Evolutionary conservation across 2,113 vertebrate genomes (phyloP), one percentile per base, ranked within the genome.

Genomic region (Nycticorax nycticorax): DNA sequence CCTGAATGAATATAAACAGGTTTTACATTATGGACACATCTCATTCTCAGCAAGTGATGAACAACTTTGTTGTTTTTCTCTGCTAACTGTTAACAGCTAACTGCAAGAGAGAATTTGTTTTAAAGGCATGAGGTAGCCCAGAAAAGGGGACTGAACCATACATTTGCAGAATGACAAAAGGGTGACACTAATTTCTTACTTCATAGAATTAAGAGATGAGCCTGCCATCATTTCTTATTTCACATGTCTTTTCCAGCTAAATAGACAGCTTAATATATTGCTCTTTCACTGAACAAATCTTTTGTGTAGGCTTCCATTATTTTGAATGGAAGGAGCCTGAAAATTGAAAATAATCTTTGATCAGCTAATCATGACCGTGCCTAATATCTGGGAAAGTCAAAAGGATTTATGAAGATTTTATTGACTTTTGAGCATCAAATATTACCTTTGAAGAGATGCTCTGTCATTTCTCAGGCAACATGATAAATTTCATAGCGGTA

Each of bases 1-100:
- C 53, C 41, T 92, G 75, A 96, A 88, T 74, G n/a, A 80, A 91
- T 74, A 77, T 35, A 94, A 77, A 78, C 47, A 89, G 10, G 18
- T 52, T 86, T 72, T 83, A 89, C 6, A 10, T 79, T 53, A 91
- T 17, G 41, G 88, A 91, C 27, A 82, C 30, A 39, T 74, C n/a
- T 91, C 72, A 37, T 66, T 95, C 79, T 96, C 83, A 87, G 83
- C 62, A 93, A 96, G 30, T 43, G 82, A 93, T 89, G 72, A 85
- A 88, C 67, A 52, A n/a, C 33, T 80, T 91, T 23, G 7, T 16
- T 72, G 66, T 52, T 94, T 88, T 88, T 75, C 9, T 66, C 32
- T 52, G 48, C n/a, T 93, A 82, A 88, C 41, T 50, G 15, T 52
- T 81, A 63, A 39, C 22, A 23, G 52, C 33, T 43, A 91, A 50